Evolutionary conservation across 2,888 invertebrate genomes (phyloP).

Genomic region (Ennomos erosarius): DNA sequence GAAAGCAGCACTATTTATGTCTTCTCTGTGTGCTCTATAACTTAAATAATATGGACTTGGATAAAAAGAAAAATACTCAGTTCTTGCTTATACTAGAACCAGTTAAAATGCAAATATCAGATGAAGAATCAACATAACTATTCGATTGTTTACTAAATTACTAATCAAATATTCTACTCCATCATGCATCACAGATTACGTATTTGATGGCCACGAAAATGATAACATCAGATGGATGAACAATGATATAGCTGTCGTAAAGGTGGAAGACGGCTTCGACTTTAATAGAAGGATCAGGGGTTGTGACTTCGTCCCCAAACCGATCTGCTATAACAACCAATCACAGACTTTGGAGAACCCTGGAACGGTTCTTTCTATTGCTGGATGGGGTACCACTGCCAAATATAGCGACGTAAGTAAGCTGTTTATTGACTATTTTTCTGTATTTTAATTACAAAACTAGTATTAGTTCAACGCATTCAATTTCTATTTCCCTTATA

Average conservation of each 20-base stretch:
- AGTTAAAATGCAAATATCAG: too few relatives aligned
- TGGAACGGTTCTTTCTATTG: constrained; percentile 59
- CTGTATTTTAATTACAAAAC: not conserved
- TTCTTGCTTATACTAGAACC: too few relatives aligned
- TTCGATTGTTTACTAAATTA: too few relatives aligned
- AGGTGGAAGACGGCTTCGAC: constrained; percentile 73
- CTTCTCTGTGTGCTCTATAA: too few relatives aligned
- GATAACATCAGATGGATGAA: constrained; percentile 79
- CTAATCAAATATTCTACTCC: too few relatives aligned
- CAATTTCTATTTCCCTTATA: too few relatives aligned
- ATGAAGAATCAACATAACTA: too few relatives aligned
- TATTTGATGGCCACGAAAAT: constrained; percentile 74
- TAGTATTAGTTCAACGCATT: too few relatives aligned
- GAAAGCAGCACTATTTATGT: too few relatives aligned
- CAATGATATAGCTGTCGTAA: constrained; percentile 75
- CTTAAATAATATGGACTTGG: too few relatives aligned
- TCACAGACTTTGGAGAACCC: constrained; percentile 69
- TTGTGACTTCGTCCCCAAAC: constrained; percentile 72
- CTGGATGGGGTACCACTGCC: constrained; percentile 73
- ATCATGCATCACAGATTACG: constrained; percentile 62
- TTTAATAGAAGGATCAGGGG: constrained; percentile 66
- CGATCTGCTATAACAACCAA: constrained; percentile 72
- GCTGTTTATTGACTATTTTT: not conserved
- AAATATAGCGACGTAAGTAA: constrained; percentile 68
- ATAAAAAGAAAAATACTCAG: too few relatives aligned